phyloP scores from a whole-genome alignment of 2,113 vertebrate genomes.

The Psilopogon haemacephalus region DNA sequence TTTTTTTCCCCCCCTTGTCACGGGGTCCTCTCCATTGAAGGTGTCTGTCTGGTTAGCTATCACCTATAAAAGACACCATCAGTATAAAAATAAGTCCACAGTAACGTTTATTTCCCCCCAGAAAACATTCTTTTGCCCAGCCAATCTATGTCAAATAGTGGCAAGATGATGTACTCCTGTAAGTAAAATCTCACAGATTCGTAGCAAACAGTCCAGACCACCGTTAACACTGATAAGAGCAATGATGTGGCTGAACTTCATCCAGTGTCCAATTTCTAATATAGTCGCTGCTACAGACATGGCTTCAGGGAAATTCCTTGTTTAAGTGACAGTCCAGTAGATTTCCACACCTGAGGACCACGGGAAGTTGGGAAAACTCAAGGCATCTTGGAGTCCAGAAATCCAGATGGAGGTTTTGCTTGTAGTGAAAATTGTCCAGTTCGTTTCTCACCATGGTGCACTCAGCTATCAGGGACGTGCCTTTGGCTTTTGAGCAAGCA shows the following conservation, averaged over 20 bases:
- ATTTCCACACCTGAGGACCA: constrained; percentile 94
- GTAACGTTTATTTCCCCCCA: constrained; percentile 65
- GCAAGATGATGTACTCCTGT: constrained; percentile 72
- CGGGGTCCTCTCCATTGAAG: constrained; percentile 40
- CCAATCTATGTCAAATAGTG: constrained; percentile 70
- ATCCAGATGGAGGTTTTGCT: constrained; percentile 80
- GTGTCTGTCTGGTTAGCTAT: constrained; percentile 58
- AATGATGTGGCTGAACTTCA: constrained; percentile 75
- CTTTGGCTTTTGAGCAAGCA: constrained; percentile 86
- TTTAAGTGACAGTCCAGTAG: constrained; percentile 83
- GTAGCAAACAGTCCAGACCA: constrained; percentile 80
- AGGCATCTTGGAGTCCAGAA: constrained; percentile 92
- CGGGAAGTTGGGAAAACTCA: constrained; percentile 90
- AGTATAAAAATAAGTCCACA: constrained; percentile 70
- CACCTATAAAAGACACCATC: constrained; percentile 70
- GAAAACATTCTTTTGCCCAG: constrained; percentile 71
- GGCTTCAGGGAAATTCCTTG: constrained; percentile 87
- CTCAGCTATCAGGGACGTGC: constrained; percentile 91
- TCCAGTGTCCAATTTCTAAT: constrained; percentile 71
- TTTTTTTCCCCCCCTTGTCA: constrained; percentile 1
- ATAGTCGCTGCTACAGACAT: constrained; percentile 80
- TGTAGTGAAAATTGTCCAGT: constrained; percentile 80
- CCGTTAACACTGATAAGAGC: constrained; percentile 79
- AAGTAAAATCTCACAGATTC: constrained; percentile 76
- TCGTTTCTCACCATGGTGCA: constrained; percentile 76